Evolutionary conservation across 2,113 vertebrate genomes (phyloP).

Genomic region (Hippocampus guttulatus): DNA sequence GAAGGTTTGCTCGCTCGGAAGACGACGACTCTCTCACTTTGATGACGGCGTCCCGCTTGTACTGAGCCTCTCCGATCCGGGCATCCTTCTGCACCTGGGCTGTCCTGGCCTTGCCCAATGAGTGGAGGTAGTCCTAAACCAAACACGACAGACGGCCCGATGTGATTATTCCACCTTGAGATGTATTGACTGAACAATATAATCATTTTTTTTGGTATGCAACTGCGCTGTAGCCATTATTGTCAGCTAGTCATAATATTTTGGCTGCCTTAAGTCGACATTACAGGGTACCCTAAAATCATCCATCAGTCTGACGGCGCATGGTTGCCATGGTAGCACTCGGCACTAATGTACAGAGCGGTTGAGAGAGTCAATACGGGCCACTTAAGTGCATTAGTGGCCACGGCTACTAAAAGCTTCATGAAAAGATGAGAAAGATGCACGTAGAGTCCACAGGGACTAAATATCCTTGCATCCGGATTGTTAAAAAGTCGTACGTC

Average conservation of each 20-base stretch:
- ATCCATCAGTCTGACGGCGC: constrained; percentile 13
- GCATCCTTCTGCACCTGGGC: constrained; percentile 91
- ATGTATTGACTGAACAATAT: neutral
- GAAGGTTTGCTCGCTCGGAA: no score
- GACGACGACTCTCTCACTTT: constrained; percentile 57
- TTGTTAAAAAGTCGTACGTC: neutral
- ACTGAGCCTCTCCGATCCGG: constrained; percentile 87
- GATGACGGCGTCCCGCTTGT: constrained; percentile 87
- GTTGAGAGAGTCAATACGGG: constrained; percentile 29
- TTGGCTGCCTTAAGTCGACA: neutral
- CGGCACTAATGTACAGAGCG: constrained; percentile 18
- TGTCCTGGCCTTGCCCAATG: constrained; percentile 86
- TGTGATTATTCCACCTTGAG: neutral
- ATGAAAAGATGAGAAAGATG: neutral
- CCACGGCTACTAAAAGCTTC: constrained; percentile 31
- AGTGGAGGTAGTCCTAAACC: constrained; percentile 81
- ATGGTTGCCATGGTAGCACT: constrained; percentile 35
- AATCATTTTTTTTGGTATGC: neutral
- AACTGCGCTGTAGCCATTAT: neutral
- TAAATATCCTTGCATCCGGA: neutral
- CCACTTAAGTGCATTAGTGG: constrained; percentile 24
- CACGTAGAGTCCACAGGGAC: neutral
- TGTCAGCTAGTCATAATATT: neutral
- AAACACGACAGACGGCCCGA: neutral
- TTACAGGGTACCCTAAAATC: neutral